Evolutionary conservation across 2,113 vertebrate species (phyloP).

Genomic region (Furnarius figulus): DNA sequence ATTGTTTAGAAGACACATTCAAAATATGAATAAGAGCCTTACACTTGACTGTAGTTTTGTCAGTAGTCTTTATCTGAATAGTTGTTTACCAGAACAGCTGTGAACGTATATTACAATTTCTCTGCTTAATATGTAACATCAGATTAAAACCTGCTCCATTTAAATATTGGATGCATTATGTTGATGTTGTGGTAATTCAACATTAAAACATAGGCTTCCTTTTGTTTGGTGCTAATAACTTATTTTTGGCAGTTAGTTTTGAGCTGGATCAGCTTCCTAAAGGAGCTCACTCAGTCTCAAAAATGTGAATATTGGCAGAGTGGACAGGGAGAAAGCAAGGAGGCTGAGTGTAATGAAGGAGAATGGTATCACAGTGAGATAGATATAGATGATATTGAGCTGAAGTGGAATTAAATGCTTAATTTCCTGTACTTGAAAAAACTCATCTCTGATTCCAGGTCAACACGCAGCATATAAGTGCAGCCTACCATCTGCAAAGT

Average conservation of each 20-base stretch:
- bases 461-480: not conserved
- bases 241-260: not conserved
- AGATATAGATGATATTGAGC: not conserved
- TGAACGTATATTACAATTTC: not conserved
- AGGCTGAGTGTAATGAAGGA: not conserved
- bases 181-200: not conserved
- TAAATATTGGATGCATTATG: not conserved
- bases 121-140: not conserved
- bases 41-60: not conserved
- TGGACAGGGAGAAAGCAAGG: not conserved
- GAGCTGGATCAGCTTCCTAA: not conserved
- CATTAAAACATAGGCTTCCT: not conserved
- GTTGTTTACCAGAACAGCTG: not conserved
- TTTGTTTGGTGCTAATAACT: not conserved
- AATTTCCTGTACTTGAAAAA: slow-evolving; percentile 11
- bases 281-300: not conserved
- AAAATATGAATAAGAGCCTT: not conserved
- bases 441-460: not conserved
- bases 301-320: not conserved
- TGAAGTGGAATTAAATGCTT: not conserved
- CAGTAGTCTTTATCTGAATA: not conserved
- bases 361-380: not conserved
- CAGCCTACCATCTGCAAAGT: not conserved
- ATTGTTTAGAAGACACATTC: not conserved
- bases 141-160: not conserved